Evolutionary conservation across 1,140 invertebrate species (phyloP).

Genomic region (Aphaenogaster ashmeadi): DNA sequence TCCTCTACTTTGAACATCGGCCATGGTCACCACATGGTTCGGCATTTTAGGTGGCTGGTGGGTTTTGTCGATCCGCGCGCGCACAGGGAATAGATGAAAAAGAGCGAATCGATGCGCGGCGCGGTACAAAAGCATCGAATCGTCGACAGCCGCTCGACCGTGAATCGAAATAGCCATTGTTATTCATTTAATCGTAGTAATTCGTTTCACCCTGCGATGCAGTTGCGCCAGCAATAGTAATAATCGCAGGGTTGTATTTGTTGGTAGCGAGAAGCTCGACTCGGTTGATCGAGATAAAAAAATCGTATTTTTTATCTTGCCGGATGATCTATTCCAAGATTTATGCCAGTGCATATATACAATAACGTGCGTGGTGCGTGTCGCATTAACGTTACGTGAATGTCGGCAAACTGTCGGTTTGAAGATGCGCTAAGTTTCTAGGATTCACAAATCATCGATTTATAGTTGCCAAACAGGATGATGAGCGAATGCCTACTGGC

Average conservation of each 20-base stretch:
- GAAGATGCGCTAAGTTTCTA: constrained; percentile 71
- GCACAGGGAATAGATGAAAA: constrained; percentile 50
- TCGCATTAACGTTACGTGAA: not conserved
- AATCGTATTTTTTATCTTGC: not conserved
- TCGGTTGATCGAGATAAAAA: constrained; percentile 5
- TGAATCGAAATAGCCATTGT: constrained; percentile 62
- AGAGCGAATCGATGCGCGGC: constrained; percentile 45
- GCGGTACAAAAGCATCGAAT: constrained; percentile 59
- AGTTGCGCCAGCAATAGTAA: constrained; percentile 47
- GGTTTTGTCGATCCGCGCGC: constrained; percentile 51
- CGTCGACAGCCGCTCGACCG: constrained; percentile 54
- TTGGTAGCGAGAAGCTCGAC: not conserved
- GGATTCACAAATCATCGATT: constrained; percentile 78
- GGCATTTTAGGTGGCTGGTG: constrained; percentile 39
- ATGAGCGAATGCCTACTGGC: constrained; percentile 76
- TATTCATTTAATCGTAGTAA: constrained; percentile 55
- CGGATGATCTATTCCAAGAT: not conserved
- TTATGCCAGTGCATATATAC: not conserved
- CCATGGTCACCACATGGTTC: constrained; percentile 60
- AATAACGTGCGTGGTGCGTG: not conserved
- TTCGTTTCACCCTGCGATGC: constrained; percentile 1
- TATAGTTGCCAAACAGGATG: constrained; percentile 77
- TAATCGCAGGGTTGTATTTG: constrained; percentile 20
- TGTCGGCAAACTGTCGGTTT: constrained; percentile 2
- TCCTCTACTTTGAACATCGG: constrained; percentile 53